Conservation (phyloP, 2,888 invertebrate genomes). For the Acrobeloides nanus region DNA sequence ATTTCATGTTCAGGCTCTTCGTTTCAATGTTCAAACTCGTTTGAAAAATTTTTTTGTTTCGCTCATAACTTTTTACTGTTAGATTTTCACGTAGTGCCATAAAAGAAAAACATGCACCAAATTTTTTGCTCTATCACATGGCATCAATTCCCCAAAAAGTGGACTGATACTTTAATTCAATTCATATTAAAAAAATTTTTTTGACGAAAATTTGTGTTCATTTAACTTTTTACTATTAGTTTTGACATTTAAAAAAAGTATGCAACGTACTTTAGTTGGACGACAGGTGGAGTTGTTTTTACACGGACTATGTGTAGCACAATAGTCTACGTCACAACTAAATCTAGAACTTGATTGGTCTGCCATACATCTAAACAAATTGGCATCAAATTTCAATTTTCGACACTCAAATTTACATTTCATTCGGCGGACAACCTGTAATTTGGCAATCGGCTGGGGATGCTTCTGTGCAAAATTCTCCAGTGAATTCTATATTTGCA, state of each 20-base stretch:
- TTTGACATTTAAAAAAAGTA: constrained; percentile 3
- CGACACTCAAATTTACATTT: constrained; percentile 13
- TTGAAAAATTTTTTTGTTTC: too few species aligned
- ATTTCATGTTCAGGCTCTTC: too few species aligned
- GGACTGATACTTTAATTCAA: too few species aligned
- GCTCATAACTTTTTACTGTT: too few species aligned
- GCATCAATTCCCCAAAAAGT: background rate
- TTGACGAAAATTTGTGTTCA: too few species aligned
- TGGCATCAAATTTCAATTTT: constrained; percentile 3
- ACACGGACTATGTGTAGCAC: constrained; percentile 27
- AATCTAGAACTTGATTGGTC: constrained; percentile 11
- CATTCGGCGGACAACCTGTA: constrained; percentile 17
- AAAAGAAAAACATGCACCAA: too few species aligned
- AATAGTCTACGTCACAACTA: constrained; percentile 16
- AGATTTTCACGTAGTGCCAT: too few species aligned
- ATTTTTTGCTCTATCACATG: too few species aligned
- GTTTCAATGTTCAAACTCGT: too few species aligned
- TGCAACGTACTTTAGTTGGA: constrained; percentile 26
- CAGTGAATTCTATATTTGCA: constrained; percentile 14
- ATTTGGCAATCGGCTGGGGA: constrained; percentile 15
- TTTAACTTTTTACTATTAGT: too few species aligned
- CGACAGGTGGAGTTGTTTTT: constrained; percentile 40
- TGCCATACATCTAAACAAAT: constrained; percentile 20
- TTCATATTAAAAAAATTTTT: background rate
- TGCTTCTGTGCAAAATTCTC: constrained; percentile 11